phyloP scores from a whole-genome alignment of 2,888 invertebrate genomes.

The Drosophila kuntzei region DNA sequence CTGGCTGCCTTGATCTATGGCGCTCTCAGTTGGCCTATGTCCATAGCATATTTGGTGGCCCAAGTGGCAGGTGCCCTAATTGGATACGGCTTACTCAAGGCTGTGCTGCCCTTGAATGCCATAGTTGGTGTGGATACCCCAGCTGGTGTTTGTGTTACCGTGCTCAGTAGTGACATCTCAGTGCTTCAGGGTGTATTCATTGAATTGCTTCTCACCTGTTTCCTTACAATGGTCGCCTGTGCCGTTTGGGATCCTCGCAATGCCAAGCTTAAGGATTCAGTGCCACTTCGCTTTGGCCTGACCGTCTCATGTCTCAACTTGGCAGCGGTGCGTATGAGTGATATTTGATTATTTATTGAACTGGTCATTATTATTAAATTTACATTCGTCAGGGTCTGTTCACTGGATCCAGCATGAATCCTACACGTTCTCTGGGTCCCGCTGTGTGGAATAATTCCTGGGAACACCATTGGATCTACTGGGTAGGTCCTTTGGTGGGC shows the following conservation, averaged over 20 bases:
- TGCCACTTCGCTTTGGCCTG: conserved; percentile 89
- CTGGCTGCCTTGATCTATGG: conserved; percentile 87
- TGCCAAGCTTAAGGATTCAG: conserved; percentile 87
- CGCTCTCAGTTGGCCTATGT: conserved; percentile 83
- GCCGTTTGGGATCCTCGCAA: conserved; percentile 90
- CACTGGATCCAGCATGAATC: conserved; percentile 91
- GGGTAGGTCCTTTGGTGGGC: conserved; percentile 88
- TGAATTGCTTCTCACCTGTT: conserved; percentile 88
- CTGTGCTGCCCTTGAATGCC: conserved; percentile 86
- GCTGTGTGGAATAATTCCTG: conserved; percentile 89
- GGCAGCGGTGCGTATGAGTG: conserved; percentile 86
- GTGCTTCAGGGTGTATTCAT: conserved; percentile 87
- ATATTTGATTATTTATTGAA: conserved; percentile 1
- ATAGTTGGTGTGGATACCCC: conserved; percentile 72
- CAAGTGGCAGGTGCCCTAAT: conserved; percentile 89
- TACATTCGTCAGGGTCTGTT: conserved; percentile 58
- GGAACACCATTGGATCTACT: conserved; percentile 90
- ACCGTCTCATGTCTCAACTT: conserved; percentile 88
- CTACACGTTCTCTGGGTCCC: conserved; percentile 89
- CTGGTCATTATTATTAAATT: background rate
- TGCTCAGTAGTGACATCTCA: conserved; percentile 86
- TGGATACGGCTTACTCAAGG: conserved; percentile 89
- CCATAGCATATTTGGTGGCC: conserved; percentile 87
- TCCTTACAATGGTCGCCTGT: conserved; percentile 89
- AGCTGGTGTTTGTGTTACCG: conserved; percentile 87